These are phyloP conservation scores for Apis dorsata DNA, from an alignment of 1,140 invertebrate species.

Conservation along the genomic window DNA sequence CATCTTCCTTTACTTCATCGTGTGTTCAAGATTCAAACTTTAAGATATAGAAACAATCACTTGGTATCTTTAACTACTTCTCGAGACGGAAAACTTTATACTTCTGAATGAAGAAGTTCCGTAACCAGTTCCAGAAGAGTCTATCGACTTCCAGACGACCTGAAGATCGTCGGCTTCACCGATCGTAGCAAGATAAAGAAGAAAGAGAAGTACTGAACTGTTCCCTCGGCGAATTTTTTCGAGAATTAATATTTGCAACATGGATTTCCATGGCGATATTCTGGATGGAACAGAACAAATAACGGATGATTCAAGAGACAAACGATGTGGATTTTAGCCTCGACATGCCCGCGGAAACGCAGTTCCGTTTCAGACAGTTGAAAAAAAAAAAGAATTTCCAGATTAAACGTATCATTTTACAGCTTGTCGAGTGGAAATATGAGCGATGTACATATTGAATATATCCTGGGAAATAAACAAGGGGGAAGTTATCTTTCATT, in stretches of 20 bases:
- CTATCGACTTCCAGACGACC: neutral
- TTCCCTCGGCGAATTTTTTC: constrained; percentile 38
- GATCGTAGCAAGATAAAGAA: constrained; percentile 29
- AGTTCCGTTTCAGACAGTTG: neutral
- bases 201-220: neutral
- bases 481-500: neutral
- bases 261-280: neutral
- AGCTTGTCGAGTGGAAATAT: constrained; percentile 11
- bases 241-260: constrained; percentile 56
- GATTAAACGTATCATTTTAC: neutral
- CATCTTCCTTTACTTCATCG: neutral
- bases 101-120: neutral
- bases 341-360: neutral
- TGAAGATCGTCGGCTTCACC: neutral
- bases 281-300: constrained; percentile 35
- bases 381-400: constrained; percentile 11
- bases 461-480: constrained; percentile 7
- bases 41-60: neutral
- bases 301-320: constrained; percentile 46
- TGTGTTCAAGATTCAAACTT: neutral
- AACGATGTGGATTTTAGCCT: constrained; percentile 37
- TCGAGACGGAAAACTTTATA: neutral
- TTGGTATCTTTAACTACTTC: no score
- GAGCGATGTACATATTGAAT: constrained; percentile 25
- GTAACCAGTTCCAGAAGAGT: neutral